A percentile compares a stretch with the other conserved stretches of the same genome.
phyloP scores from a whole-genome alignment of 1,140 invertebrate species.

The Drosophila rufa region DNA sequence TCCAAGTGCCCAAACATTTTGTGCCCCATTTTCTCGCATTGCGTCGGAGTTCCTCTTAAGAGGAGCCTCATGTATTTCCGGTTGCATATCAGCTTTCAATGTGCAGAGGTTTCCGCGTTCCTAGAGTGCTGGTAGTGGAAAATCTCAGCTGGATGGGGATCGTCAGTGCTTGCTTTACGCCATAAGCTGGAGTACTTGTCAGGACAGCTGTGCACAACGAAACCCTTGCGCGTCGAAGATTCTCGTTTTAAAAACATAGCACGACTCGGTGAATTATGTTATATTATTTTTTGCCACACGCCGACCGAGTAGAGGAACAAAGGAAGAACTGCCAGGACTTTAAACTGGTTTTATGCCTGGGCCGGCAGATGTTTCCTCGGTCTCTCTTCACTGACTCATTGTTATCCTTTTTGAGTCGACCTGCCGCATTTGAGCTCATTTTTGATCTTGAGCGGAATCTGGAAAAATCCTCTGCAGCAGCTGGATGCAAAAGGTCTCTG shows the following conservation, averaged over 20 bases:
- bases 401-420: constrained; percentile 48
- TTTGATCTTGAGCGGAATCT: constrained; percentile 8
- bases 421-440: constrained; percentile 15
- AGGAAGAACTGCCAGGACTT: constrained; percentile 16
- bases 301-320: constrained; percentile 1
- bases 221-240: neutral
- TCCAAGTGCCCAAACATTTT: constrained; percentile 19
- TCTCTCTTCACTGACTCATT: constrained; percentile 2
- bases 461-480: constrained; percentile 1
- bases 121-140: neutral
- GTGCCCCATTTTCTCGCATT: constrained; percentile 26
- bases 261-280: constrained; percentile 6
- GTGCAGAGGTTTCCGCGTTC: constrained; percentile 30
- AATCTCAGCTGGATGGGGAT: neutral
- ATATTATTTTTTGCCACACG: constrained; percentile 37
- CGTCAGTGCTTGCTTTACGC: too few relatives aligned
- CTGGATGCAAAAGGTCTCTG: constrained; percentile 6
- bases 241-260: constrained; percentile 4
- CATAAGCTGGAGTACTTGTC: constrained; percentile 1
- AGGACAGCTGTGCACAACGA: neutral
- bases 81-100: constrained; percentile 38
- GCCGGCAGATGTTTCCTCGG: constrained; percentile 59
- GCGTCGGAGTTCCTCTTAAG: constrained; percentile 1
- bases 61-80: constrained; percentile 37
- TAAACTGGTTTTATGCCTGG: constrained; percentile 61